These are phyloP conservation scores for Phoxinus phoxinus DNA, from an alignment of 2,113 vertebrate species.

Conservation along the genomic window DNA sequence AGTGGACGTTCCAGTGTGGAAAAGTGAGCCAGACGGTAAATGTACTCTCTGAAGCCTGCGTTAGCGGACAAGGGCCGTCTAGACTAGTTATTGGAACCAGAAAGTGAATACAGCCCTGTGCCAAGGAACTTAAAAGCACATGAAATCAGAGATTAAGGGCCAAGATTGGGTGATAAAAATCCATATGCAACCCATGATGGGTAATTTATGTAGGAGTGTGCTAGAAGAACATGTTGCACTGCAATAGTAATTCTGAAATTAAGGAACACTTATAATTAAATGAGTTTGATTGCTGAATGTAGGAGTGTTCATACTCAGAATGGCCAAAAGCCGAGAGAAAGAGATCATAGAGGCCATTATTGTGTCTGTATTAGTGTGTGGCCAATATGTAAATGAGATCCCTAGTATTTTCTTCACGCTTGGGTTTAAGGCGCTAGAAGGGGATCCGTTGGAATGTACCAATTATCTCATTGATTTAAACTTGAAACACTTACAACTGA, in stretches of 20 bases:
- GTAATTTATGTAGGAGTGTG: not conserved
- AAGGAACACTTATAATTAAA: not conserved
- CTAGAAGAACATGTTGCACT: not conserved
- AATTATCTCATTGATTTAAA: slow-evolving; percentile 15
- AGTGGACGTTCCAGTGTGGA: not conserved
- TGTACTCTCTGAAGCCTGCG: too few relatives aligned
- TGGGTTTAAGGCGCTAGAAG: not conserved
- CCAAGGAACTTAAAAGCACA: not conserved
- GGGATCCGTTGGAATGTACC: slow-evolving; percentile 4
- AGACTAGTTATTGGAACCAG: slow-evolving; percentile 18
- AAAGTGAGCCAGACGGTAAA: not conserved
- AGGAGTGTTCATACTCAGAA: not conserved
- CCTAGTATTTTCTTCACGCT: not conserved
- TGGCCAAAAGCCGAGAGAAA: not conserved
- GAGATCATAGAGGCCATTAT: not conserved
- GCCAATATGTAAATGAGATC: not conserved
- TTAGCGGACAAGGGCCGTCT: slow-evolving; percentile 1
- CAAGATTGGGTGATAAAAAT: not conserved
- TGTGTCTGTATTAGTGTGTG: not conserved
- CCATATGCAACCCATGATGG: slow-evolving; percentile 5
- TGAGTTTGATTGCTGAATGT: not conserved
- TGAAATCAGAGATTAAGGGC: not conserved
- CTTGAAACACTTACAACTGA: slow-evolving; percentile 22
- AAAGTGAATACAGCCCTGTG: slow-evolving; percentile 14
- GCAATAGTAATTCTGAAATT: not conserved